Conservation (phyloP, 2,113 vertebrate species). For the Crotalus tigris region DNA sequence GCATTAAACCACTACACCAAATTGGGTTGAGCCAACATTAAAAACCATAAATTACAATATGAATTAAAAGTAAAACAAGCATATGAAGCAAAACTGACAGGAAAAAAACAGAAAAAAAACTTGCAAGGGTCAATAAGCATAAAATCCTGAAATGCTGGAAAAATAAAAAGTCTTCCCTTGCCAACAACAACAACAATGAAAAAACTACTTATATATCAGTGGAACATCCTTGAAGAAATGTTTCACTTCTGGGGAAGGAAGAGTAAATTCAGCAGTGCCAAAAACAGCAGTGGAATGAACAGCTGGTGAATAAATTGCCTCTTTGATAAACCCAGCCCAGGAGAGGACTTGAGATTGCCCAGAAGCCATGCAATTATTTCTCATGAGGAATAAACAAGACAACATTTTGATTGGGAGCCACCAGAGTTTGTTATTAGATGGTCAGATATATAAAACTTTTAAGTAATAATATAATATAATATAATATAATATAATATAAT, state of each 20-base stretch:
- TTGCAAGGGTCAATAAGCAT: neutral
- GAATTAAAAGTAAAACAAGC: neutral
- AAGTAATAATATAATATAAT: too few species aligned
- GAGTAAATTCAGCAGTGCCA: neutral
- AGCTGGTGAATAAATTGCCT: neutral
- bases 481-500: too few species aligned
- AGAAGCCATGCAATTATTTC: neutral
- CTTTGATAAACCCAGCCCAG: neutral
- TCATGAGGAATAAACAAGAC: neutral
- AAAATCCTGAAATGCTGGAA: neutral
- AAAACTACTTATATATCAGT: neutral
- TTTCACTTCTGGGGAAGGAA: neutral
- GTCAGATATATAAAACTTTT: neutral
- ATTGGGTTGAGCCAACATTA: neutral
- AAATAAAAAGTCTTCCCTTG: neutral
- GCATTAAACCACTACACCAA: neutral
- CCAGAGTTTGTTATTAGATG: neutral
- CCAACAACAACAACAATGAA: neutral
- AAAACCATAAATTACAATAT: neutral
- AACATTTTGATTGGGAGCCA: neutral
- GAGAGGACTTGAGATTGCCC: neutral
- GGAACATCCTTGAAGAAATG: neutral
- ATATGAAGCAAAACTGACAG: neutral
- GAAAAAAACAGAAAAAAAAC: neutral
- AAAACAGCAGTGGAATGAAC: neutral